Evolutionary conservation across 2,888 invertebrate genomes (phyloP), one percentile per base, ranked within the genome.

Genomic region (Caenorhabditis virilis): DNA sequence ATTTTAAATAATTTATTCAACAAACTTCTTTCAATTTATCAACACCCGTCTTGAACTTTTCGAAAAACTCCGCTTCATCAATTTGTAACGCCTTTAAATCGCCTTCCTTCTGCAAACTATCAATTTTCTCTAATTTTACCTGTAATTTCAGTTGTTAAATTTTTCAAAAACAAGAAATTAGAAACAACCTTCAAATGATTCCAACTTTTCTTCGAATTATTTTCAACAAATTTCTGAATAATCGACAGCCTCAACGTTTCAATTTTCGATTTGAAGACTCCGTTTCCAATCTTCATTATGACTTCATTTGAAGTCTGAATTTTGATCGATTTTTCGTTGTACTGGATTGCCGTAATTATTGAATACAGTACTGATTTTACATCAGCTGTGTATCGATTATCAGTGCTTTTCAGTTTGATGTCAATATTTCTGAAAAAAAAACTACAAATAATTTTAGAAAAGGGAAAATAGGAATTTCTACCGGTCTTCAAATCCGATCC

Each of bases 341-440:
- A 41, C 2, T 25, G 23, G n/a, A 63, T 54, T 22, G 57, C 57
- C 41, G 49, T 43, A 46, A 63, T 58, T 13, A 63, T 63, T 46
- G 52, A 57, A 35, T 63, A 63, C 2, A 63, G 35, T n/a, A 63
- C 53, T 9, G 57, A 39, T 50, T 63, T 63, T n/a, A 58, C 58
- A 39, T 57, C 50, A 3, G 46, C 41, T 1, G 63, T 43, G 25
- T 63, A 63, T 9, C 36, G 13, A 22, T 42, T 63, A 9, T 58
- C 57, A 1, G 22, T 46, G 0, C 46, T 25, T 5, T 4, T 16
- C 2, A 63, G 49, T 2, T 50, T 13, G 30, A 63, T 58, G 23
- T 63, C 54, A 2, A 50, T 25, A 53, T 58, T 54, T 26, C 63
- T 63, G 50, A 15, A 52, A 62, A n/a, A 27, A 22, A 39, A 13